Evolutionary conservation across 1,140 invertebrate species (phyloP), one percentile per base, ranked within the genome.

Genomic region (Brachionus calyciflorus): DNA sequence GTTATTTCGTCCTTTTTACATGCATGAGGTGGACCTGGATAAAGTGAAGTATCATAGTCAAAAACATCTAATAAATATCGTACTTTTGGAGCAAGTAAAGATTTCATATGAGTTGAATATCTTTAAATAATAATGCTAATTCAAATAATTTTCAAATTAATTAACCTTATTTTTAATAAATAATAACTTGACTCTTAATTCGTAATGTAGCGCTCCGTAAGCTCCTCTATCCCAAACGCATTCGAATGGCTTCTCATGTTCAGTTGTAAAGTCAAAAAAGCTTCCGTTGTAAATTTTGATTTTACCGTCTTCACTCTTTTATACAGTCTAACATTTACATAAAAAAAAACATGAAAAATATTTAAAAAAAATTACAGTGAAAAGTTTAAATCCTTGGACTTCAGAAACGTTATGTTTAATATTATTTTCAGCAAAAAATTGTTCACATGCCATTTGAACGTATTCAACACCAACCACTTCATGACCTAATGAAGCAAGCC

Each of bases 201-300:
- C 69, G 6, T 10, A 33, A 37, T 37, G 69, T 30, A 73, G 69
- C 1, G 69, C 44, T n/a, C 26, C 46, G 7, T 40, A 51, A 19
- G 69, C 19, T 10, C 69, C 69, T 73, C 69, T 73, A 33, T 73
- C 69, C 69, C 69, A 73, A 26, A 73, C 46, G 51, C 69, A 73
- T 33, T 73, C 69, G 30, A 73, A 73, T 41, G 24, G 17, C 17
- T 51, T 26, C 30, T 73, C 69, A 26, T 51, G 30, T 51, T 73
- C 28, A 19, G 44, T 6, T 7, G 3, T 73, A 24, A 73, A 73
- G 21, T 73, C 51, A 41, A 73, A 73, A 51, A 73, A 73, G 33
- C 48, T 41, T 28, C 65, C 65, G 28, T 48, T 48, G 21, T 70
- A 70, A 33, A 70, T 70, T 70, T 51, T 48, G 14, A 70, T 51